A percentile compares a stretch with the other conserved stretches of the same genome.
Evolutionary conservation across 2,888 invertebrate species (phyloP).

Genomic region (Drosophila falleni): DNA sequence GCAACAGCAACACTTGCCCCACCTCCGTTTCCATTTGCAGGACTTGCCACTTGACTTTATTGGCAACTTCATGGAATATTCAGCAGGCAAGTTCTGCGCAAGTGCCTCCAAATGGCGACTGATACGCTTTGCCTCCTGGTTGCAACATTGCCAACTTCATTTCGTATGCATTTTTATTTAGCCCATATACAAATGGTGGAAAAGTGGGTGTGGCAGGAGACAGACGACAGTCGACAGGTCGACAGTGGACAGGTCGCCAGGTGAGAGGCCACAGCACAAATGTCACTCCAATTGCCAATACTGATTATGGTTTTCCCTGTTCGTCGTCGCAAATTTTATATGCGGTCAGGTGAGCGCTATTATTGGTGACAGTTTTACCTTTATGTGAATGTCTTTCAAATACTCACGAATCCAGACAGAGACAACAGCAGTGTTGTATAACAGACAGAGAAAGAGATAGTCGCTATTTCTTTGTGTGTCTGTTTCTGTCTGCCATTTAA

Average conservation of each 20-base stretch:
- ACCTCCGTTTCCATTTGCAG: constrained; percentile 48
- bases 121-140: constrained; percentile 11
- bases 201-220: constrained; percentile 30
- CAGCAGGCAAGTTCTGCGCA: constrained; percentile 74
- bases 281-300: constrained; percentile 82
- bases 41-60: constrained; percentile 82
- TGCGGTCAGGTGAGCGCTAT: constrained; percentile 74
- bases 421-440: constrained; percentile 9
- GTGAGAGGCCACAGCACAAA: constrained; percentile 45
- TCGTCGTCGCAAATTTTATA: constrained; percentile 61
- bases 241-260: background rate
- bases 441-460: constrained; percentile 6
- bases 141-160: constrained; percentile 61
- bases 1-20: constrained; percentile 26
- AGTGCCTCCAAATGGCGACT: constrained; percentile 69
- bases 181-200: constrained; percentile 79
- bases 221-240: background rate
- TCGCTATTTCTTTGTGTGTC: background rate
- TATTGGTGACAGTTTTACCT: constrained; percentile 78
- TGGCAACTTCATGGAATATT: constrained; percentile 84
- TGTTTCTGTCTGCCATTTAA: constrained; percentile 43
- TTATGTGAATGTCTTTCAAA: constrained; percentile 66
- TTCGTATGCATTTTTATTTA: constrained; percentile 82
- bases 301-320: constrained; percentile 69
- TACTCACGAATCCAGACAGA: constrained; percentile 44